Conservation (phyloP, 2,113 vertebrate genomes). For the Alosa alosa region DNA sequence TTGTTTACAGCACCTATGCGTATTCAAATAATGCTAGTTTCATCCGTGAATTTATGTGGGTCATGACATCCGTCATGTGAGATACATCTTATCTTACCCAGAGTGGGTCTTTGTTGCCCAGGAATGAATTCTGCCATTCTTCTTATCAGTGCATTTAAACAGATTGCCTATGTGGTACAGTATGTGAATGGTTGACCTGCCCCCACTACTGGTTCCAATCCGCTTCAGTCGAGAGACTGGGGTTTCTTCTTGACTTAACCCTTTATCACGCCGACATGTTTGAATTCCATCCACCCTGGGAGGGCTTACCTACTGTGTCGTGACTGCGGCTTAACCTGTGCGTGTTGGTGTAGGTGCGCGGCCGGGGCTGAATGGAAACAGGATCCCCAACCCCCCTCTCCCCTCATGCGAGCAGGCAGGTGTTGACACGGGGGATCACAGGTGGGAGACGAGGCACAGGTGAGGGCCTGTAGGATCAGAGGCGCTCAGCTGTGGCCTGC, state of each 20-base stretch:
- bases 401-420: slow-evolving; percentile 13
- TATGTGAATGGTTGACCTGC: not conserved
- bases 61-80: not conserved
- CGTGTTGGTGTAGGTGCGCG: not conserved
- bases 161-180: not conserved
- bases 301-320: not conserved
- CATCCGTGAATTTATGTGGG: not conserved
- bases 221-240: not conserved
- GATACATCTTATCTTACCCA: too few species aligned
- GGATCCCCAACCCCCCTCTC: not conserved
- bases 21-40: not conserved
- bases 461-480: slow-evolving; percentile 1
- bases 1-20: too few species aligned
- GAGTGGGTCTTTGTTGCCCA: not conserved
- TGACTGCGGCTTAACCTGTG: not conserved
- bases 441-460: slow-evolving; percentile 41
- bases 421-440: slow-evolving; percentile 48
- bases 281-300: not conserved
- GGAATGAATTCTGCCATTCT: not conserved
- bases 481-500: not conserved
- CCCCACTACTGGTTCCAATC: not conserved
- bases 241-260: not conserved
- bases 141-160: not conserved
- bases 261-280: not conserved
- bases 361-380: not conserved